phyloP scores from a whole-genome alignment of 2,888 invertebrate genomes.

The Argynnis bischoffii region DNA sequence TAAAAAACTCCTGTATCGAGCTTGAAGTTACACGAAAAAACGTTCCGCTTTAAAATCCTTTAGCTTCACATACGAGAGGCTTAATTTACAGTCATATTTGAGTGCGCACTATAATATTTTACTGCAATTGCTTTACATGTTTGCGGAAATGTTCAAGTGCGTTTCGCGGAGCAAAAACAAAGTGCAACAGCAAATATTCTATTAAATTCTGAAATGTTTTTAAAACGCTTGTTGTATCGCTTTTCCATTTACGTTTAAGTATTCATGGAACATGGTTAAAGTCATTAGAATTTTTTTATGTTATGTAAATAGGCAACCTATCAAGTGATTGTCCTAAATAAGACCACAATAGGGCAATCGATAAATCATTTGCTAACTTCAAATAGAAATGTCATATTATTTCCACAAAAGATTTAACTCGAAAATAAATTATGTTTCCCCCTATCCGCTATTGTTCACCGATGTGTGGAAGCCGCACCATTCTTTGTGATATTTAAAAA shows the following conservation, averaged over 20 bases:
- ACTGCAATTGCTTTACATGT: slow-evolving; percentile 33
- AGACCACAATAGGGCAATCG: slow-evolving; percentile 70
- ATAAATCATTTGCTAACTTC: slow-evolving; percentile 81
- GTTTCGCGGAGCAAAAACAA: slow-evolving; percentile 22
- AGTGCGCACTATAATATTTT: slow-evolving; percentile 37
- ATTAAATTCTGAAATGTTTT: neutral
- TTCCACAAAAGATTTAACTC: slow-evolving; percentile 83
- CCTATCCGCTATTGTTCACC: slow-evolving; percentile 74
- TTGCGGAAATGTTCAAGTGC: slow-evolving; percentile 29
- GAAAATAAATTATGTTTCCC: slow-evolving; percentile 82
- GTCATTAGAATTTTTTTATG: neutral
- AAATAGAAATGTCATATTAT: slow-evolving; percentile 84
- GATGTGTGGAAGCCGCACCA: slow-evolving; percentile 77
- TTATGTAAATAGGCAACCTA: neutral
- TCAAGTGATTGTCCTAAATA: slow-evolving; percentile 47
- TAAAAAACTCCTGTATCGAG: slow-evolving; percentile 62
- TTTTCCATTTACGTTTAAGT: neutral
- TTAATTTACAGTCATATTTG: slow-evolving; percentile 41
- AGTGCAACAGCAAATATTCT: slow-evolving; percentile 13
- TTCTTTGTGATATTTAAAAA: slow-evolving; percentile 78
- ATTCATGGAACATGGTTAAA: neutral
- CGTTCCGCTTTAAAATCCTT: slow-evolving; percentile 48
- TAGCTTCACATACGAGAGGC: slow-evolving; percentile 41
- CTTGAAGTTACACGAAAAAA: slow-evolving; percentile 55
- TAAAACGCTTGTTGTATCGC: neutral